Evolutionary conservation across 2,888 invertebrate species (phyloP).

Genomic region (Agrochola lychnidis): DNA sequence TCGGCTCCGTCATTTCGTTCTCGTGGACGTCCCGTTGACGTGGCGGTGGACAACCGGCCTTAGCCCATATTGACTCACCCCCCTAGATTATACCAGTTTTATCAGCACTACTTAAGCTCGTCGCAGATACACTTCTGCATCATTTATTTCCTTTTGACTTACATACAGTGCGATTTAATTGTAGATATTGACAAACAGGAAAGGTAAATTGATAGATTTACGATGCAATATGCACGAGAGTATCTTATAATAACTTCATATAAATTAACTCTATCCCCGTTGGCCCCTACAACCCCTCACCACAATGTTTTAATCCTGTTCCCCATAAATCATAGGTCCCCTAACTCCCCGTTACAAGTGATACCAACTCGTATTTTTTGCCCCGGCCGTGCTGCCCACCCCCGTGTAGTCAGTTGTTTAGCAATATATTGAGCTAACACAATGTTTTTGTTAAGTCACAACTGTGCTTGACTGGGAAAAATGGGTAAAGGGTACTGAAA

Average conservation of each 20-base stretch:
- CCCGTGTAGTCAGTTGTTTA: conserved; percentile 61
- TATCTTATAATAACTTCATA: background rate
- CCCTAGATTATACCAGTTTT: background rate
- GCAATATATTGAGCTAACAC: conserved; percentile 52
- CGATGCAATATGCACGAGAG: background rate
- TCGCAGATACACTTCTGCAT: background rate
- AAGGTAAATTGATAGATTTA: background rate
- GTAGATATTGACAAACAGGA: background rate
- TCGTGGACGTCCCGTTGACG: too few species aligned
- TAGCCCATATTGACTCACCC: background rate
- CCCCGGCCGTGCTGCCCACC: conserved; percentile 26
- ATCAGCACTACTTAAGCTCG: background rate
- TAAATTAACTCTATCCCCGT: background rate
- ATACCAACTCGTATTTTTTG: conserved; percentile 75
- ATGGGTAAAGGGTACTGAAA: background rate
- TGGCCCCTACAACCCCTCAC: conserved; percentile 15
- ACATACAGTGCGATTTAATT: background rate
- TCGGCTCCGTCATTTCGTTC: too few species aligned
- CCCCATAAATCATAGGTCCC: conserved; percentile 81
- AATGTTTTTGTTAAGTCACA: conserved; percentile 39
- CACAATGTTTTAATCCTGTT: conserved; percentile 80
- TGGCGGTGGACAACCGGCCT: too few species aligned
- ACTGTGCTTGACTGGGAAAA: conserved; percentile 9
- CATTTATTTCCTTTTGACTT: background rate
- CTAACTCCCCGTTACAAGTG: conserved; percentile 74